These are phyloP conservation scores for Pao palembangensis DNA, from an alignment of 2,113 vertebrate species.

Conservation along the genomic window DNA sequence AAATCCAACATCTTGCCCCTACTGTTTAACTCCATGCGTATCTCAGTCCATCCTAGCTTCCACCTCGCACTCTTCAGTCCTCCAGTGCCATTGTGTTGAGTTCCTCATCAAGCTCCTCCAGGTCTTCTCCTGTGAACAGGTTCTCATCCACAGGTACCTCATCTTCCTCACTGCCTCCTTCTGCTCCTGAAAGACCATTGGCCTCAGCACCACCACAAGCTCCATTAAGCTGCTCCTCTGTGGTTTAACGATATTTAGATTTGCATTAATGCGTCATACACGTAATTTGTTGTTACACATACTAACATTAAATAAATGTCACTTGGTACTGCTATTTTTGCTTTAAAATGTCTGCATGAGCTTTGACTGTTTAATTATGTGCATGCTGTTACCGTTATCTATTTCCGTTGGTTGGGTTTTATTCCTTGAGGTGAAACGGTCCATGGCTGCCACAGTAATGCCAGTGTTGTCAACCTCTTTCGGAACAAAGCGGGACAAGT, in stretches of 20 bases:
- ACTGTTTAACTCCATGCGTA: constrained; percentile 57
- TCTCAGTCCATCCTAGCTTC: constrained; percentile 34
- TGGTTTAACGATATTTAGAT: too few relatives aligned
- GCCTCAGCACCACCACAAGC: constrained; percentile 86
- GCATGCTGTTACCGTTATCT: constrained; percentile 71
- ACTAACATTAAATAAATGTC: too few relatives aligned
- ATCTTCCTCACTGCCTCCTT: constrained; percentile 65
- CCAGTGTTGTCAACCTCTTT: constrained; percentile 91
- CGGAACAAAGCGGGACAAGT: constrained; percentile 87
- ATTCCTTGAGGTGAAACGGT: constrained; percentile 79
- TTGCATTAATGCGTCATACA: too few relatives aligned
- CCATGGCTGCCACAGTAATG: constrained; percentile 88
- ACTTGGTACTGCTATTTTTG: too few relatives aligned
- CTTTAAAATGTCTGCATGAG: too few relatives aligned
- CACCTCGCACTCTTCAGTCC: constrained; percentile 73
- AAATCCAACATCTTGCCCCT: constrained; percentile 44
- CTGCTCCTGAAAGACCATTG: constrained; percentile 70
- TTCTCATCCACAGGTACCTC: constrained; percentile 97
- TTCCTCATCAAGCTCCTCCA: constrained; percentile 97
- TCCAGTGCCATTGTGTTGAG: constrained; percentile 92
- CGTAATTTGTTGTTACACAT: too few relatives aligned
- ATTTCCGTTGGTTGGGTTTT: constrained; percentile 52
- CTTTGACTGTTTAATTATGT: not conserved
- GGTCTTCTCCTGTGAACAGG: constrained; percentile 95
- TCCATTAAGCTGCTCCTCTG: constrained; percentile 89